These are phyloP conservation scores for Menidia menidia DNA, from an alignment of 2,797 vertebrate species.

Conservation along the genomic window DNA sequence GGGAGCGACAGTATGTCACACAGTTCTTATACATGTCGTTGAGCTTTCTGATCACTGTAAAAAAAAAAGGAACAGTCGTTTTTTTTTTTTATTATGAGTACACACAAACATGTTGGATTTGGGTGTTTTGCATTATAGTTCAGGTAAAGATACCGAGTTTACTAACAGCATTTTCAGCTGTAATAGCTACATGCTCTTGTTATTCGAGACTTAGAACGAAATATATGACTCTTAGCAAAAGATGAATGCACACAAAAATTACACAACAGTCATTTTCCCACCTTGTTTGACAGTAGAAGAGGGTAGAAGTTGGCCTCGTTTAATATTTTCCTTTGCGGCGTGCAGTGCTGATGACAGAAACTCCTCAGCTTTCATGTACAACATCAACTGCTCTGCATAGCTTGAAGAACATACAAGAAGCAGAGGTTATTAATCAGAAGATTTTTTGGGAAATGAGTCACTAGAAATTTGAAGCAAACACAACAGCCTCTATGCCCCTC, in stretches of 20 bases:
- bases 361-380: conserved; percentile 96
- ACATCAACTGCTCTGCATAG: conserved; percentile 93
- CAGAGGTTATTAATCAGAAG: conserved; percentile 1
- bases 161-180: not conserved
- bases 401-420: conserved; percentile 72
- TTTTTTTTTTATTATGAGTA: not conserved
- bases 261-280: conserved; percentile 60
- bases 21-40: conserved; percentile 95
- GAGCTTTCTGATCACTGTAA: conserved; percentile 90
- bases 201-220: not conserved
- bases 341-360: conserved; percentile 89
- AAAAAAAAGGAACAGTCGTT: conserved; percentile 5
- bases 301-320: conserved; percentile 88
- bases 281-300: conserved; percentile 94
- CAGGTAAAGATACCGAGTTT: not conserved
- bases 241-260: not conserved
- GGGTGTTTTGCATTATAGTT: not conserved
- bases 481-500: conserved; percentile 41
- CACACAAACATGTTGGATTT: not conserved
- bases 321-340: conserved; percentile 90
- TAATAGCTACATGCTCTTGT: not conserved
- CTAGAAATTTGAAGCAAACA: not conserved
- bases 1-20: conserved; percentile 90
- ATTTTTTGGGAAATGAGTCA: not conserved
- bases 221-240: conserved; percentile 7